Evolutionary conservation across 2,797 vertebrate species (phyloP).

Genomic region (Staurois parvus): DNA sequence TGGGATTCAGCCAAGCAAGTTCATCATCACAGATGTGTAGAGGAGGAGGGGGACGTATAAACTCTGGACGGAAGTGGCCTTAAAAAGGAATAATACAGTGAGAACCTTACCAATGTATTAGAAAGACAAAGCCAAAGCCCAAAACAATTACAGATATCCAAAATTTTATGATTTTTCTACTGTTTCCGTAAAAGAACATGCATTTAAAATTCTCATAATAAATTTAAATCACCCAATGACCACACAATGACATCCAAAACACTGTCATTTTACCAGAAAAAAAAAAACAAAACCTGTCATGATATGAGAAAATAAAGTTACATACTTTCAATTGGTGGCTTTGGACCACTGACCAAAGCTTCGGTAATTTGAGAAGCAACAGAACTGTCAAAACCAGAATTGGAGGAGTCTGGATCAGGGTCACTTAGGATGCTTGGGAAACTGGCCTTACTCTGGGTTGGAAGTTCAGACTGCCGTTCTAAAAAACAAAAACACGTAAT

Average conservation of each 20-base stretch:
- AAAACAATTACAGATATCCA: background rate
- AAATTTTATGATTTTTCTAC: no score
- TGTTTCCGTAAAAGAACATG: no score
- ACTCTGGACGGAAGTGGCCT: conserved; percentile 98
- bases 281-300: no score
- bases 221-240: no score
- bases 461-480: conserved; percentile 97
- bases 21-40: conserved; percentile 96
- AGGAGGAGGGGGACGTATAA: conserved; percentile 93
- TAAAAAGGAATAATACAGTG: conserved; percentile 26
- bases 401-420: conserved; percentile 96
- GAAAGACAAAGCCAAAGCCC: background rate
- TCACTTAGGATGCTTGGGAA: conserved; percentile 97
- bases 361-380: conserved; percentile 98
- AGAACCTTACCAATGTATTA: background rate
- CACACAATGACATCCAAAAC: background rate
- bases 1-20: conserved; percentile 93
- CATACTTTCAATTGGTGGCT: conserved; percentile 96
- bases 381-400: conserved; percentile 96
- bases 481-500: background rate
- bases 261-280: background rate
- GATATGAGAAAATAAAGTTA: conserved; percentile 45
- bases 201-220: no score
- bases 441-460: conserved; percentile 97
- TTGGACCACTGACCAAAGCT: conserved; percentile 94